Evolutionary conservation across 2,888 invertebrate species (phyloP).

Genomic region (Epistrophe grossulariae): DNA sequence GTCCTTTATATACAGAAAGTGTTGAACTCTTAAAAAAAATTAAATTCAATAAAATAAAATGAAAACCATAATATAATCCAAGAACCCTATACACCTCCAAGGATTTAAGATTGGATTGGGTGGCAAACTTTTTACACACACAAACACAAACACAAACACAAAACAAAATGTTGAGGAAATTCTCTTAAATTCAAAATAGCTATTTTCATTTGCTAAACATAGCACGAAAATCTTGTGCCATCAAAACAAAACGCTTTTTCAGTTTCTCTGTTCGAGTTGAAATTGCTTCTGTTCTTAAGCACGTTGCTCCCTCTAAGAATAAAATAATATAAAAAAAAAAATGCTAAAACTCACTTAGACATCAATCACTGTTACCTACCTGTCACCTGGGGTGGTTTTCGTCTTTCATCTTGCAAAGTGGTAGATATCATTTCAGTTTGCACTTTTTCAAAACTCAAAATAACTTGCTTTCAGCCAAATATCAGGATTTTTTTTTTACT

Average conservation of each 20-base stretch:
- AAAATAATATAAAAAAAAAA: neutral
- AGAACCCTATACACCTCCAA: neutral
- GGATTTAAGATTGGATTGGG: neutral
- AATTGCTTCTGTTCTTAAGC: slow-evolving; percentile 51
- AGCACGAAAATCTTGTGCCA: slow-evolving; percentile 49
- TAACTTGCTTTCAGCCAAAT: slow-evolving; percentile 6
- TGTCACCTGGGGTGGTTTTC: slow-evolving; percentile 45
- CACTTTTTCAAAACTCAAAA: slow-evolving; percentile 10
- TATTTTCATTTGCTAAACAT: slow-evolving; percentile 36
- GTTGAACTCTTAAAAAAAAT: neutral
- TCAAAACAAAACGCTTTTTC: slow-evolving; percentile 35
- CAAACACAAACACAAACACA: neutral
- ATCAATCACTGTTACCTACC: slow-evolving; percentile 69
- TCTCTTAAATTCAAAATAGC: slow-evolving; percentile 23
- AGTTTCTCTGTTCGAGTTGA: slow-evolving; percentile 25
- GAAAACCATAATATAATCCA: too few species aligned
- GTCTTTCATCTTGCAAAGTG: slow-evolving; percentile 38
- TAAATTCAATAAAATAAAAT: neutral
- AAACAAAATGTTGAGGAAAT: neutral
- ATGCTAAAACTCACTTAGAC: slow-evolving; percentile 37
- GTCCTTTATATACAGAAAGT: neutral
- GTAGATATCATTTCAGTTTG: slow-evolving; percentile 40
- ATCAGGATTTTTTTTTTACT: neutral
- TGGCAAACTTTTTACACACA: neutral
- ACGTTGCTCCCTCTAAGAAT: neutral